A percentile compares a stretch with the other conserved stretches of the same genome.
Conservation (phyloP, 1,140 invertebrate genomes). For the Orussus abietinus region DNA sequence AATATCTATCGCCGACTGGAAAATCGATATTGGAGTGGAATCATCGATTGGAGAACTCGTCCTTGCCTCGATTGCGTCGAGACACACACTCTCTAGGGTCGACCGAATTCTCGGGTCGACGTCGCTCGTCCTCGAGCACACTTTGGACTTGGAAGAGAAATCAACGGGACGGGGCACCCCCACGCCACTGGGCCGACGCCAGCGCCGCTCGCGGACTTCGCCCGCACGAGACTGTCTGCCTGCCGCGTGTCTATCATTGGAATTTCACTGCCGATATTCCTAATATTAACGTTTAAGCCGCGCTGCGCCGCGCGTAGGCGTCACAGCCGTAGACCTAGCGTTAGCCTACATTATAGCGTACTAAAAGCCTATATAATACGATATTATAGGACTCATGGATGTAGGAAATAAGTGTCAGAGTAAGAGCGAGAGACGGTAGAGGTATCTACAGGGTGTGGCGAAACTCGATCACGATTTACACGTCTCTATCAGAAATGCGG, state of each 20-base stretch:
- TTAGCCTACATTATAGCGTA: constrained; percentile 23
- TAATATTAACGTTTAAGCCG: constrained; percentile 50
- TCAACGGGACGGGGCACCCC: too few relatives aligned
- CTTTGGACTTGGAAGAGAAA: too few relatives aligned
- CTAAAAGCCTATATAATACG: constrained; percentile 21
- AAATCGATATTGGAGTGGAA: too few relatives aligned
- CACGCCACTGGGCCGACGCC: constrained; percentile 33
- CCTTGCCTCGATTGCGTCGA: too few relatives aligned
- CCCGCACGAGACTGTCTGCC: constrained; percentile 35
- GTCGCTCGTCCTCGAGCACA: too few relatives aligned
- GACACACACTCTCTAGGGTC: too few relatives aligned
- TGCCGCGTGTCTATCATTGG: constrained; percentile 51
- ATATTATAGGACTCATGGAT: constrained; percentile 19
- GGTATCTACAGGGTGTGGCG: neutral
- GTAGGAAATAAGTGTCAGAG: constrained; percentile 16
- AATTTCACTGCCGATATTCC: constrained; percentile 57
- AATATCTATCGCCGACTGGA: too few relatives aligned
- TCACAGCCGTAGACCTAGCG: constrained; percentile 27
- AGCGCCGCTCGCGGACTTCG: constrained; percentile 40
- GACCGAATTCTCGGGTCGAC: too few relatives aligned
- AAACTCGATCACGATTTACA: too few relatives aligned
- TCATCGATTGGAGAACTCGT: too few relatives aligned
- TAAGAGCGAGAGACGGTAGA: neutral
- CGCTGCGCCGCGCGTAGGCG: constrained; percentile 29
- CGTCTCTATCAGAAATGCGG: too few relatives aligned